Evolutionary conservation across 2,797 vertebrate genomes (phyloP).

Genomic region (Podargus strigoides): DNA sequence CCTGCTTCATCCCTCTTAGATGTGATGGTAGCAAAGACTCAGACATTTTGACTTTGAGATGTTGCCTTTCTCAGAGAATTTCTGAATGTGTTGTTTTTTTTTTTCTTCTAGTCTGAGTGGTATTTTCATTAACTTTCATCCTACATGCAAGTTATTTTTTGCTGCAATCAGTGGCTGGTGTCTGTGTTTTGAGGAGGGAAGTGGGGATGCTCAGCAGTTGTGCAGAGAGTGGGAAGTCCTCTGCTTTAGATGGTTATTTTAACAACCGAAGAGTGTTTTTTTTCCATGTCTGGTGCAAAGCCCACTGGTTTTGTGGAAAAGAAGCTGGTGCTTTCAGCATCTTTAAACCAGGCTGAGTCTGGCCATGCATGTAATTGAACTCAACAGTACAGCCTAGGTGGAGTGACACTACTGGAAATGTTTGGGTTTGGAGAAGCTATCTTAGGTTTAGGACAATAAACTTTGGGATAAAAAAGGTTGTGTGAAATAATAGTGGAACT

Average conservation of each 20-base stretch:
- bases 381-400: not conserved
- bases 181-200: not conserved
- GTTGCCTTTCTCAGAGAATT: not conserved
- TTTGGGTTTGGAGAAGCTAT: not conserved
- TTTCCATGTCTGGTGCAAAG: not conserved
- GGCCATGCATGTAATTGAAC: not conserved
- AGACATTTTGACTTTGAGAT: not conserved
- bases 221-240: not conserved
- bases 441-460: not conserved
- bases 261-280: not conserved
- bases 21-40: not conserved
- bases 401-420: not conserved
- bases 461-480: not conserved
- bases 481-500: not conserved
- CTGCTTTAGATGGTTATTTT: not conserved
- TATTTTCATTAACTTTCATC: fast-evolving
- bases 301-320: not conserved
- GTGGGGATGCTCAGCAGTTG: not conserved
- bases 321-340: not conserved
- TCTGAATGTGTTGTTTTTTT: too few species aligned
- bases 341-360: not conserved
- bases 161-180: fast-evolving
- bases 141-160: not conserved
- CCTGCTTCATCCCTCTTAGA: too few species aligned
- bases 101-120: not conserved